Base-by-base conservation (phyloP, 2,888 invertebrate species). In the Nemurella pictetii region DNA sequence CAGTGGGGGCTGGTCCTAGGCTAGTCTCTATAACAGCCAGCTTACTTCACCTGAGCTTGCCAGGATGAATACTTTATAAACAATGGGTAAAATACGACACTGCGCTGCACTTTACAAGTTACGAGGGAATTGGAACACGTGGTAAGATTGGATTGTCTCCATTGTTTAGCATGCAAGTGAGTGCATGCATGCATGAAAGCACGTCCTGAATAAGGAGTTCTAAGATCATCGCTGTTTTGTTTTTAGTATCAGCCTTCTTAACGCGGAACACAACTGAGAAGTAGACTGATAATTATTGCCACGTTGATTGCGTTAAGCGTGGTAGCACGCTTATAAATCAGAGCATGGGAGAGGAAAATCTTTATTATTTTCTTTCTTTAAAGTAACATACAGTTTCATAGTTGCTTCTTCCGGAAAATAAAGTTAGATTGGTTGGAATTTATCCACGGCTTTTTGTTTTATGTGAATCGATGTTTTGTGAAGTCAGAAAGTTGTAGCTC, bases 391-490 rank as follows among this genome's bases (percentile, higher is more conserved):
- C 20, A 55, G 55, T 55, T 55, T 55, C 55, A 55, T 55, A 55
- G 55, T 55, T 55, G 9, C 20, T 75, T 82, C 82, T 72, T 72
- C 55, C 28, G 82, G 72, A 82, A 81, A 72, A 29, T 55, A 72
- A 82, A 82, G 82, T 82, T 82, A 72, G 82, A 82, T 82, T 82
- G 82, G 26, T 82, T 28, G 55, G 82, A 82, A 82, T 82, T 82
- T 72, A 82, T 72, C 55, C 55, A 5, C 27, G 26, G 72, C 55
- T 36, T 82, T 82, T 72, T 72, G 72, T 82, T 82, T 72, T 72
- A 72, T 82, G 82, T 72, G 82, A 82, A 72, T 82, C 26, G 36
- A 72, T 82, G 82, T 82, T 82, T 82, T 82, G 82, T 82, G 82
- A 72, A 72, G 82, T 72, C 72, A 26, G 55, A 20, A 20, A 72